Evolutionary conservation across 2,797 vertebrate species (phyloP).

Genomic region (Neosilurus mollespiculum): DNA sequence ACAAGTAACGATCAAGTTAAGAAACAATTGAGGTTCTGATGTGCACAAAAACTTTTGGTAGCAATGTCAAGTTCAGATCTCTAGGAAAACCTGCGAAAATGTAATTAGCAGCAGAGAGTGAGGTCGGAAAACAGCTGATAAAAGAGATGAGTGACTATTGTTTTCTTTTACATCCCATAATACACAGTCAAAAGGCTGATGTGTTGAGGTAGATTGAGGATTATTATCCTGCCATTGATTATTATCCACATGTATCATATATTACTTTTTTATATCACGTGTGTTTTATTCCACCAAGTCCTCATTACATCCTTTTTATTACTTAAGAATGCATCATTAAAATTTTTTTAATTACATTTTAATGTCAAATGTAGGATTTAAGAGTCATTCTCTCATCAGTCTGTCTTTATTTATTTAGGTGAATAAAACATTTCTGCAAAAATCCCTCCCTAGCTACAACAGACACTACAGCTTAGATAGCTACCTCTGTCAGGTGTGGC

Average conservation of each 20-base stretch:
- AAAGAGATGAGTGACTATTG: neutral
- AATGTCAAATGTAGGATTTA: too few relatives aligned
- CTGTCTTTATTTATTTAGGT: too few relatives aligned
- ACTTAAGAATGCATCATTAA: too few relatives aligned
- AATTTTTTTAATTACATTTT: too few relatives aligned
- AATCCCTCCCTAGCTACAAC: neutral
- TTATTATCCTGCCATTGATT: too few relatives aligned
- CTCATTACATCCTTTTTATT: too few relatives aligned
- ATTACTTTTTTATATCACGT: too few relatives aligned
- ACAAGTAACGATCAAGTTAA: neutral
- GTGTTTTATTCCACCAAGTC: too few relatives aligned
- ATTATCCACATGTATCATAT: too few relatives aligned
- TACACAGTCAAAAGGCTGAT: neutral
- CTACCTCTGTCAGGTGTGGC: neutral
- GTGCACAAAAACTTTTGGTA: neutral
- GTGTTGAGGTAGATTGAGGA: too few relatives aligned
- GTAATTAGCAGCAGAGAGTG: neutral
- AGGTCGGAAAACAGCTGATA: neutral
- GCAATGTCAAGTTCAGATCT: neutral
- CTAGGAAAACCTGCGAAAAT: neutral
- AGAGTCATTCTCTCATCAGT: too few relatives aligned
- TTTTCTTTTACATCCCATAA: too few relatives aligned
- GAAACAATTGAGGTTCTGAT: neutral
- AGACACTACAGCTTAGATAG: neutral
- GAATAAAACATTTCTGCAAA: neutral